Conservation (phyloP, 2,888 invertebrate species). For the Pasiphila rectangulata region DNA sequence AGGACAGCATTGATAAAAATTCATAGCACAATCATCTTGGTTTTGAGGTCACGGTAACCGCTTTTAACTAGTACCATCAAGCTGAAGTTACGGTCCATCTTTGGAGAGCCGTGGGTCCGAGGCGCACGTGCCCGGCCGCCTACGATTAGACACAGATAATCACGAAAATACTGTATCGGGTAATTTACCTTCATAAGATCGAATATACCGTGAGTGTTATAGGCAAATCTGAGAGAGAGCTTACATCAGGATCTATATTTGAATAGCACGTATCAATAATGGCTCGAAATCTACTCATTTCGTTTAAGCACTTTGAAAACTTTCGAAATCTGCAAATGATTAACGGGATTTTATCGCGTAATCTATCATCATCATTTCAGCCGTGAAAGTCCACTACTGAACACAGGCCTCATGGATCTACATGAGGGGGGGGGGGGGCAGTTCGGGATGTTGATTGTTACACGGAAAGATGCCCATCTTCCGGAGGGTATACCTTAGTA, state of each 20-base stretch:
- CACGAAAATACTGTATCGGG: slow-evolving; percentile 42
- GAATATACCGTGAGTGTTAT: background rate
- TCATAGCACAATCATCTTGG: slow-evolving; percentile 8
- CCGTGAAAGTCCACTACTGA: too few relatives aligned
- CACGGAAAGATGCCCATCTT: too few relatives aligned
- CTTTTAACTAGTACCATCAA: slow-evolving; percentile 18
- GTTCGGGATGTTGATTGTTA: too few relatives aligned
- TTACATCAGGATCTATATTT: slow-evolving; percentile 1
- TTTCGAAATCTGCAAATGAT: too few relatives aligned
- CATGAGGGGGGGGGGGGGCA: too few relatives aligned
- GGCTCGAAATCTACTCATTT: too few relatives aligned
- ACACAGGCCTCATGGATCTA: too few relatives aligned
- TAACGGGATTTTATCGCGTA: too few relatives aligned
- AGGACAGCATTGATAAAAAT: slow-evolving; percentile 5
- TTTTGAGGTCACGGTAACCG: slow-evolving; percentile 27
- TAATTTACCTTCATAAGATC: background rate
- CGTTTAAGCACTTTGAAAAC: too few relatives aligned
- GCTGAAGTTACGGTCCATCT: slow-evolving; percentile 26
- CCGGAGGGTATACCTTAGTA: too few relatives aligned
- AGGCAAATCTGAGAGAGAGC: too few relatives aligned
- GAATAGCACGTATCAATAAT: background rate
- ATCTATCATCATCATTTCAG: too few relatives aligned
- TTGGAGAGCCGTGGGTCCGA: slow-evolving; percentile 44
- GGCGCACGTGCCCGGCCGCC: slow-evolving; percentile 48
- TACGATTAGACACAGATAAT: slow-evolving; percentile 44